These are phyloP conservation scores for Notechis scutatus DNA, from an alignment of 2,113 vertebrate species.

Conservation along the genomic window DNA sequence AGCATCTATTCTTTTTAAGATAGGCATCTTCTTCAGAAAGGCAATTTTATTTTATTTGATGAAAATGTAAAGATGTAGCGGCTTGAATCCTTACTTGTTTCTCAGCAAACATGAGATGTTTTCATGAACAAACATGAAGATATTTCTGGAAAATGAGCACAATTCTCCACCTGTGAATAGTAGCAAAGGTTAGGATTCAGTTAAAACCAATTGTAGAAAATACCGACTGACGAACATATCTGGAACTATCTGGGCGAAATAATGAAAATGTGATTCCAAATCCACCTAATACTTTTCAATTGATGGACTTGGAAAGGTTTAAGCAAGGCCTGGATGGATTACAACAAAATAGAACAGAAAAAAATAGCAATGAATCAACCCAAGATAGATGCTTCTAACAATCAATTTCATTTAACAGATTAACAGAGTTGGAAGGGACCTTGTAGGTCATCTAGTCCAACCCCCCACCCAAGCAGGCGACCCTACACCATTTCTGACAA, in stretches of 20 bases:
- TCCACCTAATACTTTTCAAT: background rate
- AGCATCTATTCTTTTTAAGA: background rate
- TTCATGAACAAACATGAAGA: background rate
- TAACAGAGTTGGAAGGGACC: too few relatives aligned
- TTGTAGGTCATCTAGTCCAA: too few relatives aligned
- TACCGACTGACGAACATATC: background rate
- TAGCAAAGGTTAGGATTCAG: background rate
- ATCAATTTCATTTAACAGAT: background rate
- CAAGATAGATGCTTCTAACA: background rate
- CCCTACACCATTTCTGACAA: too few relatives aligned
- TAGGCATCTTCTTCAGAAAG: background rate
- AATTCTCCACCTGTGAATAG: background rate
- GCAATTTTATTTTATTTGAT: background rate
- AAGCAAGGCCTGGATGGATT: background rate
- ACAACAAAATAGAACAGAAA: background rate
- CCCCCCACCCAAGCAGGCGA: too few relatives aligned
- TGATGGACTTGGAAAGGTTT: background rate
- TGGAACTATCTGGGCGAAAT: background rate
- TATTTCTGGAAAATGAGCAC: background rate
- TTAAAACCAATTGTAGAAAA: background rate
- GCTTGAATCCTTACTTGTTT: background rate
- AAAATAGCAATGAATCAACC: background rate
- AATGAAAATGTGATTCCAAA: background rate
- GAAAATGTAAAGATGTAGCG: background rate
- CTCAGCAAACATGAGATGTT: background rate